Base-by-base conservation (phyloP, 2,113 vertebrate genomes). In the Albula goreensis region DNA sequence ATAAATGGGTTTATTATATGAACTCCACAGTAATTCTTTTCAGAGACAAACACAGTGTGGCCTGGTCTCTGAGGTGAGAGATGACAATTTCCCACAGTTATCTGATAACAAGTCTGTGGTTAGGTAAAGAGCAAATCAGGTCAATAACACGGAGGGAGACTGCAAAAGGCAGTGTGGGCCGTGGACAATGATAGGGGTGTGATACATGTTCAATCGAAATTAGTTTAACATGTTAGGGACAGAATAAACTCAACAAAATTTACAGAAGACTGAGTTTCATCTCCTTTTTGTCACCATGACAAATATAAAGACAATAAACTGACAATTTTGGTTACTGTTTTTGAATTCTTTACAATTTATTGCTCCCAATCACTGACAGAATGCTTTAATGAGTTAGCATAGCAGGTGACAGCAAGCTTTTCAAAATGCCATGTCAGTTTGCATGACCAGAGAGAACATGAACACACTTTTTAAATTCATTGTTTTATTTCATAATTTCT, bases 21-120 rank as follows among this genome's bases (percentile, higher is more conserved):
- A 7, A 3, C 48, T 50, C 15, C 1, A 49, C 15, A 49, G 78
- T 50, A 12, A 79, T 50, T 11, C 50, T 49, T 17, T 11, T 22
- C n/a, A 53, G 51, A 81, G 60, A 63, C 80, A 84, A 50, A 79
- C 87, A 70, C 87, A 70, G 85, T 83, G 49, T 85, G 85, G 85
- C 82, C 50, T 87, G 85, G 85, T 80, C 86, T 77, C 79, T 87
- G 88, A 86, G 86, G 86, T 87, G 89, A 90, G 91, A 89, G 87
- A 88, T 41, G 15, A 31, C 15, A 2, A 53, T 53, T 78, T 78
- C 78, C 88, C 90, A 66, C 90, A 89, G 85, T 88, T 87, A 91
- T 92, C 90, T 92, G 88, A 93, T 94, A 93, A 92, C 93, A 93
- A 87, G 86, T 49, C 83, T 90, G 89, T 12, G 88, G 91, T 89